phyloP scores from a whole-genome alignment of 2,888 invertebrate genomes.

The Harpalus rufipes region DNA sequence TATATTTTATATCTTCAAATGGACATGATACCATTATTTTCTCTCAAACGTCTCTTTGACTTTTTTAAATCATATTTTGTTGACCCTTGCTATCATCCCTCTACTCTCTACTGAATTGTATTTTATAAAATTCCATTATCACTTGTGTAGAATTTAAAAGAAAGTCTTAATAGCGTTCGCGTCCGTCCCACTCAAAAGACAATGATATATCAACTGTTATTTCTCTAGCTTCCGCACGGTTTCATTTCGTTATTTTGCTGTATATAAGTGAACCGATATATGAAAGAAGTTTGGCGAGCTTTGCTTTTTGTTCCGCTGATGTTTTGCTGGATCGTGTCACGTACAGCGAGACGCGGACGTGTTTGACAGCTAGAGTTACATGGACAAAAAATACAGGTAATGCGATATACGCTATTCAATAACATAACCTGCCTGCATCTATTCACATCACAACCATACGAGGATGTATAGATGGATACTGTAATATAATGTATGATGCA shows the following conservation, averaged over 20 bases:
- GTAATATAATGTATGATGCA: not conserved
- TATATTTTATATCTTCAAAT: too few species aligned
- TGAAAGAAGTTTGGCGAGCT: conserved; percentile 55
- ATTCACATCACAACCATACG: not conserved
- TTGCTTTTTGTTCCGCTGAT: conserved; percentile 39
- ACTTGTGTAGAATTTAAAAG: conserved; percentile 22
- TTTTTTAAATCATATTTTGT: not conserved
- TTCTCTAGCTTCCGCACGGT: conserved; percentile 50
- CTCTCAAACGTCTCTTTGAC: not conserved
- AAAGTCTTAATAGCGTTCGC: conserved; percentile 33
- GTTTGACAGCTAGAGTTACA: conserved; percentile 41
- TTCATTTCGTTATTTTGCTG: conserved; percentile 53
- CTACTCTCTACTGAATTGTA: conserved; percentile 11
- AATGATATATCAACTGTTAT: conserved; percentile 58
- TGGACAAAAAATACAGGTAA: conserved; percentile 28
- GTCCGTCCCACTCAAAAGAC: conserved; percentile 28
- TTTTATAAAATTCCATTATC: conserved; percentile 18
- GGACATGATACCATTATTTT: not conserved
- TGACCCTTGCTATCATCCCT: not conserved
- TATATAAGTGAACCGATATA: conserved; percentile 56
- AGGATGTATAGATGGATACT: not conserved
- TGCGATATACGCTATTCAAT: not conserved
- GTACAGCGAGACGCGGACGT: conserved; percentile 4
- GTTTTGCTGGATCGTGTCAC: not conserved
- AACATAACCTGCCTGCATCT: not conserved